Base-by-base conservation (phyloP, 2,888 invertebrate genomes). In the Marasmarcha lunaedactyla region DNA sequence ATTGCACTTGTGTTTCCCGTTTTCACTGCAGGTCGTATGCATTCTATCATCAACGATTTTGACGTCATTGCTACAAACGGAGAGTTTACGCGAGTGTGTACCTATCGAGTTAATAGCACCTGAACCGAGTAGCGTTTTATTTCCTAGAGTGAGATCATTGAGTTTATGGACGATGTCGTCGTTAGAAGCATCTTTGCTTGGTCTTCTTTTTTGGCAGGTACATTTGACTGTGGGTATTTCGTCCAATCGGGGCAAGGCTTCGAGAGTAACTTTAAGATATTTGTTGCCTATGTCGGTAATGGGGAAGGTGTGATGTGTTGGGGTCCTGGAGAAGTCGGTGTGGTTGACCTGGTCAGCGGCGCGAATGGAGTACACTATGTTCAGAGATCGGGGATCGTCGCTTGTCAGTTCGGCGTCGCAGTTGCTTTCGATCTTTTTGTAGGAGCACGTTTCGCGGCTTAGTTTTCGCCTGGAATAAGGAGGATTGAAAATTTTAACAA, bases 1-100 rank as follows among this genome's bases (percentile, higher is more conserved):
- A 40, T 85, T 88, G 67, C 92, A 93, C 48, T 89, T 89, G 62
- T 92, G 92, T 61, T 91, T 92, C 0, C 91, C 92, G 42, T 87
- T 90, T 49, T 89, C 87, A 49, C 88, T 89, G 68, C 92, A 92
- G 0, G 86, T 79, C 0, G 88, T 88, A 49, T 88, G 86, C 86
- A 91, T 88, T 47, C 91, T 76, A 53, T 92, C 91, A 55, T 91
- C 91, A 10, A 91, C 71, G 34, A 89, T 51, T 12, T 42, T 36
- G 1, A 40, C 36, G 0, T 60, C 46, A 26, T 54, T 60, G 10
- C 59, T 54, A 33, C 64, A 57, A 13, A 64, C 57, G 15, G 71
- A 61, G 38, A 63, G 55, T 10, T 67, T 52, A n/a, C 65, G 54
- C 25, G 55, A 54, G 1, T 65, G 48, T 25, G 49, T 54, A 6